Percentiles rank a stretch among this genome's conserved stretches.
Evolutionary conservation across 2,888 invertebrate species (phyloP).

Genomic region (Busseola fusca): DNA sequence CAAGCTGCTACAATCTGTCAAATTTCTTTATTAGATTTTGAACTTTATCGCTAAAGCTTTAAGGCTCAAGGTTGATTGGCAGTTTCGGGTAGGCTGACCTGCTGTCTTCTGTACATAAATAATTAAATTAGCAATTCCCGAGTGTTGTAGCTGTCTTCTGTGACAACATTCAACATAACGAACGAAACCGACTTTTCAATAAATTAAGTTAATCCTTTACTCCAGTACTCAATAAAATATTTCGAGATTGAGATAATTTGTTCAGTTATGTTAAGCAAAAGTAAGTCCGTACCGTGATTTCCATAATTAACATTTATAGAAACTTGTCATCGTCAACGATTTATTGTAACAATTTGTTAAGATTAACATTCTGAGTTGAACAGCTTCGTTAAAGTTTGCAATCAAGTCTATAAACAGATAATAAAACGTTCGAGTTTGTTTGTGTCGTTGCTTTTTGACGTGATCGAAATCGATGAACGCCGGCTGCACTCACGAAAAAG

Average conservation of each 20-base stretch:
- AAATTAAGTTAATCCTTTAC: conserved; percentile 41
- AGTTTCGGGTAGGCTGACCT: too few species aligned
- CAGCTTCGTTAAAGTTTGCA: conserved; percentile 23
- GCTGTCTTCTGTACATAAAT: too few species aligned
- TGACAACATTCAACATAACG: conserved; percentile 8
- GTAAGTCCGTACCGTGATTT: conserved; percentile 11
- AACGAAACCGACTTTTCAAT: conserved; percentile 10
- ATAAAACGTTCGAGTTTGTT: neutral
- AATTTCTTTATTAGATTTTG: too few species aligned
- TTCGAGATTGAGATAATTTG: conserved; percentile 21
- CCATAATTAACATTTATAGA: conserved; percentile 31
- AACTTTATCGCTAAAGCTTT: too few species aligned
- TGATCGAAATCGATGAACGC: too few species aligned
- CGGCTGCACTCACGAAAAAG: too few species aligned
- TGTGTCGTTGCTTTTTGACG: too few species aligned
- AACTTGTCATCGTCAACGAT: conserved; percentile 44
- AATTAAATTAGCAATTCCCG: neutral
- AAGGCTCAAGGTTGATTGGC: too few species aligned
- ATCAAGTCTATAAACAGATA: conserved; percentile 11
- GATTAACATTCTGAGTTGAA: conserved; percentile 29
- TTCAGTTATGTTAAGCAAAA: conserved; percentile 10
- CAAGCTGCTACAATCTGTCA: too few species aligned
- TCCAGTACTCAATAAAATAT: conserved; percentile 18
- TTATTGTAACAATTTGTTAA: conserved; percentile 38
- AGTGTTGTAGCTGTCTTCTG: neutral